A percentile compares a stretch with the other conserved stretches of the same genome.
Evolutionary conservation across 1,140 invertebrate species (phyloP).

Genomic region (Triops cancriformis): DNA sequence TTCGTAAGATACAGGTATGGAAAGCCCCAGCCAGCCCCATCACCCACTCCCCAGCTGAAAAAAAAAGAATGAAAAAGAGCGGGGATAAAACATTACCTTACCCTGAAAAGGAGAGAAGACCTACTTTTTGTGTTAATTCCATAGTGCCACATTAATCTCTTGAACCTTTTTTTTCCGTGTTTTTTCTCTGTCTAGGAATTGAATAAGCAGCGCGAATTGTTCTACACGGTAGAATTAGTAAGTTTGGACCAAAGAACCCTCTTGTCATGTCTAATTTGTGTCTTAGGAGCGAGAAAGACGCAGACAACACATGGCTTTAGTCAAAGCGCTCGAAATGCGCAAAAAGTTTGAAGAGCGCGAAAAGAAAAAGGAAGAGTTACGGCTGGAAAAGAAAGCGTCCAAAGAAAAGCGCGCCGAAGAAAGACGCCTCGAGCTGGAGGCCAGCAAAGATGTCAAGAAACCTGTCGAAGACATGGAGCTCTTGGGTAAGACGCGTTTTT

Average conservation of each 20-base stretch:
- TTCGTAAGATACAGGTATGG: constrained; percentile 77
- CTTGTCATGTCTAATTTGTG: constrained; percentile 27
- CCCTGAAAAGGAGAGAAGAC: too few species aligned
- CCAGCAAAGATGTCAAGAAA: constrained; percentile 73
- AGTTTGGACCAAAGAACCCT: constrained; percentile 36
- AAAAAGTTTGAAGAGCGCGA: constrained; percentile 79
- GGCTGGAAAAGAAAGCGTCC: constrained; percentile 64
- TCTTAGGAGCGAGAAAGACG: constrained; percentile 77
- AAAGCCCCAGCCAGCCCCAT: constrained; percentile 73
- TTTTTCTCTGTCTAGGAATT: constrained; percentile 50
- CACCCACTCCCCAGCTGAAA: too few species aligned
- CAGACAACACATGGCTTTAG: constrained; percentile 77
- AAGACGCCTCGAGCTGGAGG: constrained; percentile 70
- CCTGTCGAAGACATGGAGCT: constrained; percentile 78
- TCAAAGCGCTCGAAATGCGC: constrained; percentile 74
- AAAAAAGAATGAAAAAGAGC: constrained; percentile 60
- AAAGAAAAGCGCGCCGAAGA: constrained; percentile 77
- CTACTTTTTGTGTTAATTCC: background rate
- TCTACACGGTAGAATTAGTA: constrained; percentile 77
- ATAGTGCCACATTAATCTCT: too few species aligned
- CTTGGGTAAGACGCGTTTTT: constrained; percentile 41
- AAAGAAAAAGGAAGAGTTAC: constrained; percentile 66
- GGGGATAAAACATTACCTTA: constrained; percentile 34
- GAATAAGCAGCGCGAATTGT: constrained; percentile 73
- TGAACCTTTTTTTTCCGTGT: background rate